A percentile compares a stretch with the other conserved stretches of the same genome.
Evolutionary conservation across 2,888 invertebrate genomes (phyloP).

Genomic region (Crematogaster levior): DNA sequence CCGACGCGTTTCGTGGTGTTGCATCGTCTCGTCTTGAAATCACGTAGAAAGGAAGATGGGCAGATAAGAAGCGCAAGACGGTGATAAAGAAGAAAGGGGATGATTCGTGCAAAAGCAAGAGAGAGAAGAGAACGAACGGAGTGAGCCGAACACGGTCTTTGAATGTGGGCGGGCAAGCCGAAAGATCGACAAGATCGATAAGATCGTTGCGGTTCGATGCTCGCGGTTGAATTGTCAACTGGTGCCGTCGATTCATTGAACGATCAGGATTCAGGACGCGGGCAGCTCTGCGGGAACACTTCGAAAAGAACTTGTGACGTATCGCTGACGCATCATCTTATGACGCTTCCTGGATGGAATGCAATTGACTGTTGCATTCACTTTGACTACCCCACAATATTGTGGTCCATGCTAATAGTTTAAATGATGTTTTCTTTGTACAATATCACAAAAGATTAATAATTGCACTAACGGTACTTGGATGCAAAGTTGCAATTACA

Average conservation of each 20-base stretch:
- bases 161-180: slow-evolving; percentile 64
- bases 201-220: slow-evolving; percentile 58
- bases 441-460: neutral
- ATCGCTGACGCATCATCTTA: slow-evolving; percentile 7
- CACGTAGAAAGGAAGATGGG: slow-evolving; percentile 40
- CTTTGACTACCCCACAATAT: neutral
- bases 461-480: neutral
- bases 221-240: slow-evolving; percentile 63
- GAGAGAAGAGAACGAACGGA: slow-evolving; percentile 47
- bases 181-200: slow-evolving; percentile 71
- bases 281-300: neutral
- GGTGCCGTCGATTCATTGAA: slow-evolving; percentile 56
- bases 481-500: neutral
- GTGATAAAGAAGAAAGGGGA: slow-evolving; percentile 46
- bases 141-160: slow-evolving; percentile 53
- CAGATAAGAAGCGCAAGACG: slow-evolving; percentile 39
- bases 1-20: slow-evolving; percentile 36
- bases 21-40: slow-evolving; percentile 49
- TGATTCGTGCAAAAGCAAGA: slow-evolving; percentile 35
- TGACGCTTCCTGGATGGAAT: neutral
- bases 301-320: neutral
- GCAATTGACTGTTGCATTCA: neutral
- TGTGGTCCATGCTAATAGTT: neutral
- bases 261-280: slow-evolving; percentile 51
- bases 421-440: neutral